Conservation (phyloP, 2,113 vertebrate genomes). For the Scartelaos histophorus region DNA sequence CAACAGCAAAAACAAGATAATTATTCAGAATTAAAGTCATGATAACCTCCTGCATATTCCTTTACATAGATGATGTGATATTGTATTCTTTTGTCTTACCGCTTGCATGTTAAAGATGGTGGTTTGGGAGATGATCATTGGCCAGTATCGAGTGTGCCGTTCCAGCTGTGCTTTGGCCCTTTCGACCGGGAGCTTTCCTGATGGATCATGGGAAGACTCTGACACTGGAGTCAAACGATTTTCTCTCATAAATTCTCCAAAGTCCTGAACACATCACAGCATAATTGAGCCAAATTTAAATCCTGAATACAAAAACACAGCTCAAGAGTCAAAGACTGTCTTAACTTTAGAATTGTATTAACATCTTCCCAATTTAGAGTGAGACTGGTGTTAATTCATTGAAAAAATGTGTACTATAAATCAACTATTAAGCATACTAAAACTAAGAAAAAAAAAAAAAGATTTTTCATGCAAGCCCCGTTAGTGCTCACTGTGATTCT, state of each 20-base stretch:
- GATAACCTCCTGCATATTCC: background rate
- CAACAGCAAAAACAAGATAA: too few relatives aligned
- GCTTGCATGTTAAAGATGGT: slow-evolving; percentile 99
- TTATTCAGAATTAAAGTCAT: background rate
- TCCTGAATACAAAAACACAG: background rate
- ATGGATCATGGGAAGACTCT: slow-evolving; percentile 83
- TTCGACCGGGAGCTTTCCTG: slow-evolving; percentile 85
- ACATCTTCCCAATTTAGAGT: too few relatives aligned
- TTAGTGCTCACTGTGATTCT: slow-evolving; percentile 88
- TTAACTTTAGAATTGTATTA: too few relatives aligned
- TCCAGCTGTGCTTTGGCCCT: slow-evolving; percentile 94
- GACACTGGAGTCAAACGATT: slow-evolving; percentile 93
- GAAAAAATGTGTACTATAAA: background rate
- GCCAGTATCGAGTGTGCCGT: slow-evolving; percentile 97
- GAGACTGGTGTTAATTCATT: background rate
- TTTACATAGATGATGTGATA: background rate
- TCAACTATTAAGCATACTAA: too few relatives aligned
- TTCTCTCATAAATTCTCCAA: slow-evolving; percentile 99
- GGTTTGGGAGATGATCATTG: slow-evolving; percentile 99
- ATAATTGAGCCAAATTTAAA: background rate
- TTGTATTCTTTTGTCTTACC: slow-evolving; percentile 71
- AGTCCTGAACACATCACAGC: slow-evolving; percentile 83
- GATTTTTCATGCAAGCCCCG: background rate
- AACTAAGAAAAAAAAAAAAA: background rate
- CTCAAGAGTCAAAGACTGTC: too few relatives aligned